These are phyloP conservation scores for Fragum fragum DNA, from an alignment of 2,888 invertebrate genomes.

Conservation along the genomic window DNA sequence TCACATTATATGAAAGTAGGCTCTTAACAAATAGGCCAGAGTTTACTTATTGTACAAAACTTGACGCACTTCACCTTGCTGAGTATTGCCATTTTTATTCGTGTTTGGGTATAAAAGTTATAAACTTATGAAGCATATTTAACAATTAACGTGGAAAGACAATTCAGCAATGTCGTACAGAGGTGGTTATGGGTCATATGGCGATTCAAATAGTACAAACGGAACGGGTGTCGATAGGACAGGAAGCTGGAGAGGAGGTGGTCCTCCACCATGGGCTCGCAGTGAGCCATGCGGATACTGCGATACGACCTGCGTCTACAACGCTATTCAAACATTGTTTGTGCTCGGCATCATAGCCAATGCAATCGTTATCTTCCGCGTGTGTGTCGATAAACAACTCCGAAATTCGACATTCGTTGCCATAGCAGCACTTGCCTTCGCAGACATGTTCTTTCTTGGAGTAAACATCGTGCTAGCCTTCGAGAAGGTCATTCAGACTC, in stretches of 20 bases:
- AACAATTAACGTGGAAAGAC: no score
- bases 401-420: constrained; percentile 52
- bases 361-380: constrained; percentile 40
- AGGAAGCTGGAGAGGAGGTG: constrained; percentile 8
- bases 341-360: constrained; percentile 48
- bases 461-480: constrained; percentile 31
- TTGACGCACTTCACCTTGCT: no score
- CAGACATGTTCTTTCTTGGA: constrained; percentile 44
- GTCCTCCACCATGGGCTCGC: neutral
- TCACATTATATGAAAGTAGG: no score
- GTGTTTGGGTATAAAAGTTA: no score
- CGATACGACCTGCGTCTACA: constrained; percentile 38
- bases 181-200: constrained; percentile 5
- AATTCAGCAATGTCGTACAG: neutral
- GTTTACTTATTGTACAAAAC: no score
- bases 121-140: no score
- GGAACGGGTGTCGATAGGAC: constrained; percentile 13
- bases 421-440: constrained; percentile 50
- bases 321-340: constrained; percentile 38
- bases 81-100: no score
- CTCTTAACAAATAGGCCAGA: no score
- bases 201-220: neutral
- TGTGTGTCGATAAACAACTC: constrained; percentile 36
- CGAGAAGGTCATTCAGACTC: constrained; percentile 35
- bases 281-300: constrained; percentile 43